Evolutionary conservation across 2,797 vertebrate species (phyloP).

Genomic region (Fundulus diaphanus): DNA sequence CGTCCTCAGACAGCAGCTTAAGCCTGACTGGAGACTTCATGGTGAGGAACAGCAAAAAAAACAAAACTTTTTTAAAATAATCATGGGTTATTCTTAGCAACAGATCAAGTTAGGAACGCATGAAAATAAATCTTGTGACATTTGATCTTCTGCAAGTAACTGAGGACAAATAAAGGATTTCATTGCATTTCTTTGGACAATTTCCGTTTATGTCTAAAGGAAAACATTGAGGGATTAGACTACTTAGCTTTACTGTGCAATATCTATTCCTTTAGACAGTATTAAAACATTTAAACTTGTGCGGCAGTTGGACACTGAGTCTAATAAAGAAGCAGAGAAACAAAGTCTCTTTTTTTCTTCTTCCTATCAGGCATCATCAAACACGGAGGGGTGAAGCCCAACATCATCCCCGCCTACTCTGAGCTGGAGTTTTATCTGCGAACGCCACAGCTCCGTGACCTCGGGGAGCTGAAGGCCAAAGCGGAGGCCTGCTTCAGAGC

Average conservation of each 20-base stretch:
- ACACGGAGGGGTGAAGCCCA: slow-evolving; percentile 89
- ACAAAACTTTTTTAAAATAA: no score
- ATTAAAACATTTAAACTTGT: not conserved
- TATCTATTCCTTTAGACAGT: no score
- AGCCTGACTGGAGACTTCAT: slow-evolving; percentile 90
- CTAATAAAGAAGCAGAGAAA: not conserved
- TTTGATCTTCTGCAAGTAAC: no score
- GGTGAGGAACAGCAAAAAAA: slow-evolving; percentile 66
- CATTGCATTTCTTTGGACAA: no score
- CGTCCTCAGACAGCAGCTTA: slow-evolving; percentile 90
- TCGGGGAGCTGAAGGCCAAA: slow-evolving; percentile 83
- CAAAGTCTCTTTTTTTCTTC: not conserved
- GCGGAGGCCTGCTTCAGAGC: slow-evolving; percentile 89
- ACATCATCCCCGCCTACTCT: slow-evolving; percentile 89
- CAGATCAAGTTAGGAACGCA: no score
- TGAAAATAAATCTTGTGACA: no score
- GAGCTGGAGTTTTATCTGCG: slow-evolving; percentile 88
- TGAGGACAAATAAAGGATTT: no score
- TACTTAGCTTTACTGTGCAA: no score
- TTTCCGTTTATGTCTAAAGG: no score
- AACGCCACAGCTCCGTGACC: slow-evolving; percentile 83
- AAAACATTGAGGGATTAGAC: no score
- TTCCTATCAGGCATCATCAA: slow-evolving; percentile 86
- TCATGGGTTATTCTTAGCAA: no score
- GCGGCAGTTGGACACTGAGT: not conserved